A percentile compares a stretch with the other conserved stretches of the same genome.
These are phyloP conservation scores for Coranthus polyacanthus DNA, from an alignment of 2,797 vertebrate genomes.

Conservation along the genomic window DNA sequence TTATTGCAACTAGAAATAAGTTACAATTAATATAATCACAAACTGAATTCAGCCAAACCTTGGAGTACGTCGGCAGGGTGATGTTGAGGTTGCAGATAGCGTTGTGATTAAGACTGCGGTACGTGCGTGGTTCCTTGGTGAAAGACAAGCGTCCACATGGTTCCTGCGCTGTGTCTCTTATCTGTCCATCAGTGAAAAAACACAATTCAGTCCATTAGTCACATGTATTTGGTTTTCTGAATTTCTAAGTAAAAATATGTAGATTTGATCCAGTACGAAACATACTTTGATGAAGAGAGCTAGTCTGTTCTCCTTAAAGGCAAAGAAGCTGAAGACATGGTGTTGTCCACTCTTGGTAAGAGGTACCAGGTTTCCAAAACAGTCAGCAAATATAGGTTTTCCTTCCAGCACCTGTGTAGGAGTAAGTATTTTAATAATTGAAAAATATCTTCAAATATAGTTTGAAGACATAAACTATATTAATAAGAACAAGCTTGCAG, in stretches of 20 bases:
- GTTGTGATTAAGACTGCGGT: slow-evolving; percentile 94
- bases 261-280: not conserved
- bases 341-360: slow-evolving; percentile 98
- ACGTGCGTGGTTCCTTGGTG: slow-evolving; percentile 96
- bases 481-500: not conserved
- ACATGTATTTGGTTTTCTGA: slow-evolving; percentile 15
- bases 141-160: slow-evolving; percentile 96
- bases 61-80: slow-evolving; percentile 93
- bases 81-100: slow-evolving; percentile 99
- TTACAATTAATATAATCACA: not conserved
- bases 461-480: slow-evolving; percentile 12
- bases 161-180: slow-evolving; percentile 96
- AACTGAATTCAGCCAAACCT: slow-evolving; percentile 83
- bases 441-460: not conserved
- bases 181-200: slow-evolving; percentile 79
- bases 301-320: slow-evolving; percentile 98
- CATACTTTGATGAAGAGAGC: slow-evolving; percentile 98
- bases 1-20: slow-evolving; percentile 9
- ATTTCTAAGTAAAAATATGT: not conserved
- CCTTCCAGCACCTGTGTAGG: slow-evolving; percentile 92
- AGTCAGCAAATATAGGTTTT: slow-evolving; percentile 98
- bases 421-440: slow-evolving; percentile 21
- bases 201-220: slow-evolving; percentile 1
- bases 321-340: slow-evolving; percentile 98
- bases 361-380: slow-evolving; percentile 97